These are phyloP conservation scores for Dysmachus trigonus DNA, from an alignment of 2,888 invertebrate species.

Conservation along the genomic window DNA sequence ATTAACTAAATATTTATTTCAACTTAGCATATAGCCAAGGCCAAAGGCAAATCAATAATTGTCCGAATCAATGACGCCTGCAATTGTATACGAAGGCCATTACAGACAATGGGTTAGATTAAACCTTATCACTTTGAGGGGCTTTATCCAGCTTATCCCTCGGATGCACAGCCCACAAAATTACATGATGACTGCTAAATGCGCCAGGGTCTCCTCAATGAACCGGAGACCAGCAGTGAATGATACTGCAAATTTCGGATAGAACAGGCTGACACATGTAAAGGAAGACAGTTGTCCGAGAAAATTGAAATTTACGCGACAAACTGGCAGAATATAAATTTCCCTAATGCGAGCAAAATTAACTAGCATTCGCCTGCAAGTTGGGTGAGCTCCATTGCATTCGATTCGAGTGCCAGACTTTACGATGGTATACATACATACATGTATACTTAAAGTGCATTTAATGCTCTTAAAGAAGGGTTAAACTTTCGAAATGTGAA, in stretches of 20 bases:
- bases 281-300: neutral
- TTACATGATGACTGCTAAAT: neutral
- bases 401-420: neutral
- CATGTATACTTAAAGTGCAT: neutral
- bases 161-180: neutral
- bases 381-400: neutral
- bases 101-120: neutral
- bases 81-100: neutral
- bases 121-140: neutral
- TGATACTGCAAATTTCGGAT: neutral
- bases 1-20: neutral
- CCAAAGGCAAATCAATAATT: neutral
- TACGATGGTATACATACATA: neutral
- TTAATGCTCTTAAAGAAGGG: neutral
- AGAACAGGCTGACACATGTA: neutral
- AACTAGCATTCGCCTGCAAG: neutral
- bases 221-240: neutral
- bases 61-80: neutral
- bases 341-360: neutral
- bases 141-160: neutral
- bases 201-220: neutral
- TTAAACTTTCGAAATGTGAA: neutral
- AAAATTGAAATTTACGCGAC: neutral
- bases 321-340: neutral
- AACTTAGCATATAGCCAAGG: neutral